These are phyloP conservation scores for Phymanthus crucifer DNA, from an alignment of 92 coral and sea anemone genomes.

Conservation along the genomic window DNA sequence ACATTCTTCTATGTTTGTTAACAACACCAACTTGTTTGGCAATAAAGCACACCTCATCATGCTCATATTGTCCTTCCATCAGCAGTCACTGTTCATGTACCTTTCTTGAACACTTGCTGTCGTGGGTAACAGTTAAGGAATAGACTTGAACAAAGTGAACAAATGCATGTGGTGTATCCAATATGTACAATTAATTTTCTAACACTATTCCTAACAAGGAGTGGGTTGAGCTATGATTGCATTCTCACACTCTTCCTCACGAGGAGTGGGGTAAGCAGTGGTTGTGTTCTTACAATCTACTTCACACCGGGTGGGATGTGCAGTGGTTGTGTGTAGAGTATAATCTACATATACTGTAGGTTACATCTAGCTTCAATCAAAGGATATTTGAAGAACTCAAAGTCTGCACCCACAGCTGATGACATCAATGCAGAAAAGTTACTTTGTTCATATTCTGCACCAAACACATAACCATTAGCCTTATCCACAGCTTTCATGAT, in stretches of 20 bases:
- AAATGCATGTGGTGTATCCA: too few relatives aligned
- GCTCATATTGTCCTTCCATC: neutral
- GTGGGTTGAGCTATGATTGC: neutral
- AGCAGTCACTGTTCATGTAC: constrained; percentile 49
- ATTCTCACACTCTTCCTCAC: neutral
- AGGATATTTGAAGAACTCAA: constrained; percentile 94
- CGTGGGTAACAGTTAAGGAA: constrained; percentile 46
- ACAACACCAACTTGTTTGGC: too few relatives aligned
- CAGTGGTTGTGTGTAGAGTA: neutral
- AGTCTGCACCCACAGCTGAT: constrained; percentile 93
- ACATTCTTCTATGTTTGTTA: too few relatives aligned
- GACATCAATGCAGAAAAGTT: constrained; percentile 87
- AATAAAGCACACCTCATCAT: neutral
- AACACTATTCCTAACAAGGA: neutral
- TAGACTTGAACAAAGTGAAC: too few relatives aligned
- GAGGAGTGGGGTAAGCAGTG: neutral
- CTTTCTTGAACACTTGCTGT: constrained; percentile 86
- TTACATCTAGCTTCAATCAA: neutral
- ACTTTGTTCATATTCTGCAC: constrained; percentile 74
- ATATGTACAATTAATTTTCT: too few relatives aligned
- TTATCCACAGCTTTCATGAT: constrained; percentile 78
- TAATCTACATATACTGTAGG: neutral
- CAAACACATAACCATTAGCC: constrained; percentile 94
- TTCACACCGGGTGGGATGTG: neutral
- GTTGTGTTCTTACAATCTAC: neutral